Conservation (phyloP, 2,888 invertebrate species). For the Pseudanteris insignis region DNA sequence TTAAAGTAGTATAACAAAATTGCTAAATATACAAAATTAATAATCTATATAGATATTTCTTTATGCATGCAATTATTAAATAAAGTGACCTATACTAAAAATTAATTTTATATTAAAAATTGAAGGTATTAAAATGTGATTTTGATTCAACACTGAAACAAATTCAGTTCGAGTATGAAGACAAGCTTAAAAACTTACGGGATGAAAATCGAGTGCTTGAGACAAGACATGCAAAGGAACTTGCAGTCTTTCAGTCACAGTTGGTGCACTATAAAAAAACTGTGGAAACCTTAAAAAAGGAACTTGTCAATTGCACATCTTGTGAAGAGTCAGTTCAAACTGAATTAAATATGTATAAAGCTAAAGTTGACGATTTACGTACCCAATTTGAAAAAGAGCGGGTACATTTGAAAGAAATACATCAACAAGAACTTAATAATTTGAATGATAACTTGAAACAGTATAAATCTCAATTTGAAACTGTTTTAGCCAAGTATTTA, state of each 20-base stretch:
- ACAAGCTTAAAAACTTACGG: slow-evolving; percentile 50
- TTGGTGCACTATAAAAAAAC: slow-evolving; percentile 57
- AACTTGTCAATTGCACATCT: slow-evolving; percentile 54
- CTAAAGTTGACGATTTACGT: slow-evolving; percentile 48
- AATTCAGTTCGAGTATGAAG: slow-evolving; percentile 53
- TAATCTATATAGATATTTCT: no score
- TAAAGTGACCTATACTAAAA: no score
- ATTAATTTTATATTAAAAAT: no score
- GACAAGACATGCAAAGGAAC: slow-evolving; percentile 58
- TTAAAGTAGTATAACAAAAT: no score
- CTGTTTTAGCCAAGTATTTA: slow-evolving; percentile 59
- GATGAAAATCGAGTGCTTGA: slow-evolving; percentile 57
- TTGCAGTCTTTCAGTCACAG: slow-evolving; percentile 59
- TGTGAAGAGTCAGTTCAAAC: slow-evolving; percentile 51
- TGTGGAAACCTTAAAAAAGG: slow-evolving; percentile 57
- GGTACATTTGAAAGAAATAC: slow-evolving; percentile 48
- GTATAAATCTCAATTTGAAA: slow-evolving; percentile 59
- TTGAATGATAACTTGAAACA: slow-evolving; percentile 57
- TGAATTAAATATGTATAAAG: slow-evolving; percentile 50
- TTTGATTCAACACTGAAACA: slow-evolving; percentile 52
- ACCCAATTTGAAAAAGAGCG: slow-evolving; percentile 47
- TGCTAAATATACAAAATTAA: no score
- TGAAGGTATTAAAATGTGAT: slow-evolving; percentile 50
- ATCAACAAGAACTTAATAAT: slow-evolving; percentile 53
- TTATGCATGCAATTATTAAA: no score